A percentile compares a stretch with the other conserved stretches of the same genome.
These are phyloP conservation scores for Papilio demoleus DNA, from an alignment of 2,888 invertebrate species.

Conservation along the genomic window DNA sequence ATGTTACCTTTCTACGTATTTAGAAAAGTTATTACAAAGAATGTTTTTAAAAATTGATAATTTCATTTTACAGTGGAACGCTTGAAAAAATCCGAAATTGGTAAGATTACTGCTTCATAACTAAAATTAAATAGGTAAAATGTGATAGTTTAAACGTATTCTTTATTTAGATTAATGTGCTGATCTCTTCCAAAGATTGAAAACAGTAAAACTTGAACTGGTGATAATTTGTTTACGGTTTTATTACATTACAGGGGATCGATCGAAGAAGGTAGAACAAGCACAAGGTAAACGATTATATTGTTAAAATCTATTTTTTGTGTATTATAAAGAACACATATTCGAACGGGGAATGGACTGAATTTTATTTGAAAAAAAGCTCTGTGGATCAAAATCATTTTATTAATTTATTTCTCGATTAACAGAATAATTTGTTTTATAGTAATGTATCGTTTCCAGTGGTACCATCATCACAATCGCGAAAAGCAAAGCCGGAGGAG, in stretches of 20 bases:
- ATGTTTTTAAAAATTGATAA: background rate
- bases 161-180: too few species aligned
- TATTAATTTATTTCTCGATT: background rate
- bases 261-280: constrained; percentile 54
- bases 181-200: background rate
- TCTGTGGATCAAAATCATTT: background rate
- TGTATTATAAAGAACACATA: background rate
- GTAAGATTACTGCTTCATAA: constrained; percentile 18
- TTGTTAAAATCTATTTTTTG: background rate
- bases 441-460: background rate
- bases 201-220: background rate
- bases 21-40: background rate
- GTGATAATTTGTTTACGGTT: background rate
- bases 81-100: constrained; percentile 7
- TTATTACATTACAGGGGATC: constrained; percentile 63
- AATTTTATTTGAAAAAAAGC: background rate
- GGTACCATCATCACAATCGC: background rate
- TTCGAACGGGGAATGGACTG: background rate
- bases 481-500: background rate
- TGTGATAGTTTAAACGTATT: too few species aligned
- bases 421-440: background rate
- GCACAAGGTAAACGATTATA: constrained; percentile 51
- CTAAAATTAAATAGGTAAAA: too few species aligned
- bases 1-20: too few species aligned
- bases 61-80: constrained; percentile 35